Base-by-base conservation (phyloP, 2,113 vertebrate genomes). In the Pica pica region DNA sequence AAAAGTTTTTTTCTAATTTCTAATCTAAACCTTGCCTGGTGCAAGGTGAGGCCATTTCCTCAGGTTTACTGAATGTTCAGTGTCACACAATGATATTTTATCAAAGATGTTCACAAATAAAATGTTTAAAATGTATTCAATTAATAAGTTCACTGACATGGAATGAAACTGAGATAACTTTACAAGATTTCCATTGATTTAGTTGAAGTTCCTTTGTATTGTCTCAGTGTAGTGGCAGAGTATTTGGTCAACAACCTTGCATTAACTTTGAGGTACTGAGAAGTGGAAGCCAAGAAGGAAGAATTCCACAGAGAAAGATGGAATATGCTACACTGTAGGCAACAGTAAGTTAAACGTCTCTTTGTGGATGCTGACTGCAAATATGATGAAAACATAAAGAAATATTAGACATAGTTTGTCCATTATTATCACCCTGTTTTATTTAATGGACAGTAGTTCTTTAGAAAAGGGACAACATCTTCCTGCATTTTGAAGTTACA, bases 281-380 rank as follows among this genome's bases (percentile, higher is more conserved):
- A 83, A 86, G 3, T 31, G 19, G 68, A 79, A 60, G 6, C 9
- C 17, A 41, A 47, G 44, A 65, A 61, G 6, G 31, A 64, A 79
- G 7, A 68, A 49, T 69, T 56, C 11, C 13, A 27, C 24, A 24
- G 26, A 42, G 21, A 71, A 35, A 60, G 31, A 26, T 30, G 42
- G 11, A 56, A 61, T 10, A 19, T 37, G 16, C 14, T 39, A 7
- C 44, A 16, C 1, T 42, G 19, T 26, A 57, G 47, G 18, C 11
- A 83, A 28, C 0, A 59, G 2, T 6, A 39, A 80, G 6, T n/a
- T 47, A 50, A 42, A 23, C 3, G 2, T 31, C 26, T 2, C 2
- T 52, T 60, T 28, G 3, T 16, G 5, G 23, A n/a, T 23, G 19
- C n/a, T 53, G 22, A n/a, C 39, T 57, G 19, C 15, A 85, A 85